Evolutionary conservation across 2,888 invertebrate genomes (phyloP), one percentile per base, ranked within the genome.

Genomic region (Xylocampa areola): DNA sequence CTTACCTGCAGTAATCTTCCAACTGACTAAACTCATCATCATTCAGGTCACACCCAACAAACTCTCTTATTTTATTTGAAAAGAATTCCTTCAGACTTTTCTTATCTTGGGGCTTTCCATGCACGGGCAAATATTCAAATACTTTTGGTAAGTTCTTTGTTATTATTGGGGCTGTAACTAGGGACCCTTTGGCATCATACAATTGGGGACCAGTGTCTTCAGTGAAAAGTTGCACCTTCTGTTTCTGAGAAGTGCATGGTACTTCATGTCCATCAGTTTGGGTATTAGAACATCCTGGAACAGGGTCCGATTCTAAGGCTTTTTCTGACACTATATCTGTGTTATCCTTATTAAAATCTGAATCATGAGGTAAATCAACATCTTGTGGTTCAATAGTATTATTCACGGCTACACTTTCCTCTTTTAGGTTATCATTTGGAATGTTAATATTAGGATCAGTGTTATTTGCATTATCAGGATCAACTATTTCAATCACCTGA

Each of bases 1-100:
- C 30, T 45, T 10, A 94, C 94, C 91, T 94, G 86, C 95, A 95
- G 75, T 91, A 93, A 5, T 83, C 80, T 1, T 82, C 73, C 2
- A 95, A 70, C 51, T 92, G 85, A 0, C 82, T 69, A 73, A 89
- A 91, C 57, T 94, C 91, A 13, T 87, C 80, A 50, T 92, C 85
- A 44, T 77, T 86, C 4, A 94, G 68, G 48, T 77, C 87, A 58
- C 73, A 79, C 0, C 90, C 90, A 29, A 92, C 80, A 82, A 82
- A 93, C 29, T 90, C 85, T 49, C 80, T 82, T 1, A 90, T 73
- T 61, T 86, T 83, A 25, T 79, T 65, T 8, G 75, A 64, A 27
- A 80, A 79, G 60, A 84, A 89, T 0, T 81, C 63, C 2, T 80
- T 61, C 2, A 88, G 40, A 1, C 73, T 69, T 0, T 44, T 75